Base-by-base conservation (phyloP, 2,888 invertebrate genomes). In the Hemithea aestivaria region DNA sequence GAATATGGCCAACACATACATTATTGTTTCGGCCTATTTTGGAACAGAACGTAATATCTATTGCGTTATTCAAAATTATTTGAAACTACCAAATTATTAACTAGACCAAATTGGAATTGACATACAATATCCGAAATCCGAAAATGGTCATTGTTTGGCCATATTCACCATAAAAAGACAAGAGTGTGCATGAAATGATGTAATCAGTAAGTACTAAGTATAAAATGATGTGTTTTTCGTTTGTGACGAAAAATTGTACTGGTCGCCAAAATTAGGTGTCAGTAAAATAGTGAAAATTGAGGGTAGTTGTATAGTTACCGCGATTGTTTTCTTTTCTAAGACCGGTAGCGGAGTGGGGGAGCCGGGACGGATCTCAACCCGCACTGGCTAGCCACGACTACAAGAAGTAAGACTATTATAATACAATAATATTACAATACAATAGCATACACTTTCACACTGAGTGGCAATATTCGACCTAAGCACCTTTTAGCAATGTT, bases 341-440 rank as follows among this genome's bases (percentile, higher is more conserved):
- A 31, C 41, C 41, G 33, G 41, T 34, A 33, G 33, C 41, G 7
- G 41, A 42, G 21, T 42, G 41, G 41, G 29, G 36, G 20, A 36
- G 36, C 41, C 36, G 41, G 20, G 41, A 42, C 26, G 41, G 41
- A 28, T 36, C 41, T 20, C 41, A 42, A 24, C 33, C 41, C 8
- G 36, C 36, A 26, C 36, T 36, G 22, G 41, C 41, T 5, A 36
- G 41, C 33, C 36, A 42, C 26, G 41, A 42, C 26, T 42, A 42
- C 36, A 42, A 42, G 26, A 42, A 42, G 41, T 42, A 42, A 42
- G 41, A 33, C 10, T 16, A 4, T n/a, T n/a, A n/a, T n/a, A n/a
- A n/a, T 27, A 9, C 12, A 28, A 21, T 30, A 4, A 16, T 16
- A 16, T 16, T 16, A 16, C 8, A 32, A 20, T 31, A 33, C 20